phyloP scores from a whole-genome alignment of 2,113 vertebrate species.

The Plestiodon gilberti region DNA sequence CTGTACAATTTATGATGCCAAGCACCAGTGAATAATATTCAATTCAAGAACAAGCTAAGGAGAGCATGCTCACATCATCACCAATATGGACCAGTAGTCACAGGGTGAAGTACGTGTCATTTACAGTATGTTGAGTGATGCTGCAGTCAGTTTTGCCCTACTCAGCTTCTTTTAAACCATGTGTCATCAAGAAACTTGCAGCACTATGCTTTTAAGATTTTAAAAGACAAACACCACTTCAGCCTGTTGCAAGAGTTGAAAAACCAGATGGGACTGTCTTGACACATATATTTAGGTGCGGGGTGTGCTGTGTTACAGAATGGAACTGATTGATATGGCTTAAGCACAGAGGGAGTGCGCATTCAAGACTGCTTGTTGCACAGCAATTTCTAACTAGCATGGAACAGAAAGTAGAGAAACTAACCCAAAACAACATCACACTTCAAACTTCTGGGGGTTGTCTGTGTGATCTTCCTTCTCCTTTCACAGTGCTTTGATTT shows the following conservation, averaged over 20 bases:
- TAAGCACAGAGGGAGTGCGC: not conserved
- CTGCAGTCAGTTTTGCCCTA: not conserved
- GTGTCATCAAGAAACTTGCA: not conserved
- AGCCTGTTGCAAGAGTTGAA: constrained; percentile 14
- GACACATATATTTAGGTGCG: constrained; percentile 12
- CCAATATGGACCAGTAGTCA: not conserved
- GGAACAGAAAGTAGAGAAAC: constrained; percentile 26
- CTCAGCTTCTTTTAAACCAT: constrained; percentile 35
- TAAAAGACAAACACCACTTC: not conserved
- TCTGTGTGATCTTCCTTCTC: not conserved
- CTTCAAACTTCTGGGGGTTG: not conserved
- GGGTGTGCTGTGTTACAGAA: not conserved
- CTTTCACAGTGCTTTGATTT: not conserved
- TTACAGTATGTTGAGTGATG: not conserved
- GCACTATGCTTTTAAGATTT: not conserved
- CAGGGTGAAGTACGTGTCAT: not conserved
- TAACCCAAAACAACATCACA: not conserved
- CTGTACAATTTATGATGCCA: constrained; percentile 18
- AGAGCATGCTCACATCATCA: not conserved
- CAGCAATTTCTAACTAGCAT: not conserved
- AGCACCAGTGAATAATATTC: not conserved
- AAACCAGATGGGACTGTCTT: not conserved
- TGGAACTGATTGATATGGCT: not conserved
- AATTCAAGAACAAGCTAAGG: not conserved
- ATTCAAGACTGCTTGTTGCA: not conserved